Conservation (phyloP, 2,797 vertebrate genomes). For the Mus caroli region DNA sequence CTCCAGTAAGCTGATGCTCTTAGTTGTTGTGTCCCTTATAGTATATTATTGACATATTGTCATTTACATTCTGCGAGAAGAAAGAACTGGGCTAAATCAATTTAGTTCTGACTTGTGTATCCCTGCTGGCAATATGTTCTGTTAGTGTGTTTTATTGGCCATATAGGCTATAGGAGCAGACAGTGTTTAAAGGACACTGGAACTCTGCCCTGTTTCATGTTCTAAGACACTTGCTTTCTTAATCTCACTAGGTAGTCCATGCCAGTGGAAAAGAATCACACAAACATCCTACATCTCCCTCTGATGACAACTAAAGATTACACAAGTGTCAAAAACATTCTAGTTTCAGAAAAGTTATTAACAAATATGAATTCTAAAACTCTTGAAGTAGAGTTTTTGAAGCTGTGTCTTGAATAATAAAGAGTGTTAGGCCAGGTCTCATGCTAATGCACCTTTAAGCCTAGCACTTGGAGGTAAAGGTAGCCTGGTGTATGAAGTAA, state of each 20-base stretch:
- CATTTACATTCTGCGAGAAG: slow-evolving; percentile 48
- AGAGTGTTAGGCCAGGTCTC: not conserved
- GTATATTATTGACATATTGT: not conserved
- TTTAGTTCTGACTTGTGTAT: slow-evolving; percentile 60
- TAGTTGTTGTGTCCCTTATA: not conserved
- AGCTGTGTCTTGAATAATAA: slow-evolving; percentile 2
- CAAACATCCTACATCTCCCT: not conserved
- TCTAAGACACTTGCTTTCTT: slow-evolving; percentile 22
- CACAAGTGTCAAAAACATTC: not conserved
- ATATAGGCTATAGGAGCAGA: not conserved
- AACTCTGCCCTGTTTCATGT: slow-evolving; percentile 10
- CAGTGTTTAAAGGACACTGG: not conserved
- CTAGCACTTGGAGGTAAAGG: not conserved
- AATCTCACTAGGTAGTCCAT: slow-evolving; percentile 3
- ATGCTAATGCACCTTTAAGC: not conserved
- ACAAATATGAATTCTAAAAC: slow-evolving; percentile 35
- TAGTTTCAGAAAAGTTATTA: slow-evolving; percentile 43
- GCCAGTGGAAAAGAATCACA: not conserved
- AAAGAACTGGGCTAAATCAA: slow-evolving; percentile 21
- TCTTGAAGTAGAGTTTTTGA: slow-evolving; percentile 42
- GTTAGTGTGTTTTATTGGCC: slow-evolving; percentile 1
- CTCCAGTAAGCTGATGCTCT: slow-evolving; percentile 26
- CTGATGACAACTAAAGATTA: not conserved
- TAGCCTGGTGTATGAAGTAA: not conserved
- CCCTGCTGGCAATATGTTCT: slow-evolving; percentile 21